Conservation (phyloP, 2,797 vertebrate genomes). For the Labroides dimidiatus region DNA sequence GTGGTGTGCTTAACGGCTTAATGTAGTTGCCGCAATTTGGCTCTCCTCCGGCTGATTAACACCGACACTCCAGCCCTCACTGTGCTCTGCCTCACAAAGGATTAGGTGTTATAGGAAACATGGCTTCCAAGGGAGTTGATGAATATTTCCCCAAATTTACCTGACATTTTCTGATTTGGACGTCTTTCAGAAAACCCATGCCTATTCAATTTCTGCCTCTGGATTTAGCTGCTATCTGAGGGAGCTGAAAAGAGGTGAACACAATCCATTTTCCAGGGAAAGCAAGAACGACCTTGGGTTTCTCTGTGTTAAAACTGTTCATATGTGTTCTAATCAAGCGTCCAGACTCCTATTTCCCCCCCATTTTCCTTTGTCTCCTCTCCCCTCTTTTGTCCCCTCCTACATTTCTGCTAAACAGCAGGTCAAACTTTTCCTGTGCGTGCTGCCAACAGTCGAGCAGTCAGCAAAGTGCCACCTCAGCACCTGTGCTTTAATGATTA, state of each 20-base stretch:
- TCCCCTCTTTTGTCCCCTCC: conserved; percentile 37
- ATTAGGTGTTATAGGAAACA: conserved; percentile 74
- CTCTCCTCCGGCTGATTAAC: conserved; percentile 84
- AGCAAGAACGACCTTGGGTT: conserved; percentile 55
- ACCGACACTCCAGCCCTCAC: conserved; percentile 66
- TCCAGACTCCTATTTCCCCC: conserved; percentile 16
- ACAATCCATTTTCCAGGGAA: conserved; percentile 10
- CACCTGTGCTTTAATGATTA: conserved; percentile 89
- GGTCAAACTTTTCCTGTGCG: conserved; percentile 80
- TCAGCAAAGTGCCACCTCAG: conserved; percentile 87
- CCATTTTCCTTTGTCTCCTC: conserved; percentile 30
- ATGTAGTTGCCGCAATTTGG: conserved; percentile 84
- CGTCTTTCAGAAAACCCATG: conserved; percentile 44
- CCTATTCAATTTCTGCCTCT: conserved; percentile 45
- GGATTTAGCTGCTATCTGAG: conserved; percentile 39
- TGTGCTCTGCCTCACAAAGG: conserved; percentile 62
- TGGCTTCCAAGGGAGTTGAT: conserved; percentile 65
- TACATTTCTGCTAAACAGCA: conserved; percentile 70
- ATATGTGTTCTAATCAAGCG: conserved; percentile 19
- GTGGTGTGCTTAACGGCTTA: conserved; percentile 83
- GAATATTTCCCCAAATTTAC: conserved; percentile 65
- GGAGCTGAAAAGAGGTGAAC: conserved; percentile 23
- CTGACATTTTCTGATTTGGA: conserved; percentile 65
- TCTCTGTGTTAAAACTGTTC: conserved; percentile 17
- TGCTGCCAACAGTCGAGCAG: conserved; percentile 75